A percentile compares a stretch with the other conserved stretches of the same genome.
Conservation (phyloP, 2,113 vertebrate species). For the Malurus elegans region DNA sequence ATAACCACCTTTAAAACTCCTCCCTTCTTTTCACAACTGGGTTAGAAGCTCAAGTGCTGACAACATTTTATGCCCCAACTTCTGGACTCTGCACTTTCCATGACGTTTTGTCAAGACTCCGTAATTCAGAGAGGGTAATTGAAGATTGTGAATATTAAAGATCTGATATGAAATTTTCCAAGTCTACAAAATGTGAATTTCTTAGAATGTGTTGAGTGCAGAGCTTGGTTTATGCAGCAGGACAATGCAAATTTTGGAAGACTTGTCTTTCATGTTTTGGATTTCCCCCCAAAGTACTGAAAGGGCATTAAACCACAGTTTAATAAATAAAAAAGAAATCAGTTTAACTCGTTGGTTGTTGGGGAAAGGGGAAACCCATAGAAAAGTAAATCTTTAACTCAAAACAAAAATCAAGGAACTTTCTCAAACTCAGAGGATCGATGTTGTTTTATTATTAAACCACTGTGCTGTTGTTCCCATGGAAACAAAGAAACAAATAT, state of each 20-base stretch:
- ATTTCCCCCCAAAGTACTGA: neutral
- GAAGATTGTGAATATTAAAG: neutral
- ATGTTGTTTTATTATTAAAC: slow-evolving; percentile 77
- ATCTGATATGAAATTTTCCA: neutral
- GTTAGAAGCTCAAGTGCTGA: neutral
- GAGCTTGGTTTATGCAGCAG: neutral
- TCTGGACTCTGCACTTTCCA: neutral
- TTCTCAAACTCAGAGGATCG: slow-evolving; percentile 48
- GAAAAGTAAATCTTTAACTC: slow-evolving; percentile 34
- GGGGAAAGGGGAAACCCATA: neutral
- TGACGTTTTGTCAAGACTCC: neutral
- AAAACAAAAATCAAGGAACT: slow-evolving; percentile 32
- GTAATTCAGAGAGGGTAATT: neutral
- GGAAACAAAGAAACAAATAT: slow-evolving; percentile 91
- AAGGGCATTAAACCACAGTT: neutral
- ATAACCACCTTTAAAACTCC: neutral
- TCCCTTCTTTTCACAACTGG: neutral
- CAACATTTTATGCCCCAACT: neutral
- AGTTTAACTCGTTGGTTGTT: neutral
- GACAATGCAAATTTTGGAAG: neutral
- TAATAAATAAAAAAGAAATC: neutral
- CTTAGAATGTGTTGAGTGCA: neutral
- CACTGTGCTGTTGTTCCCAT: slow-evolving; percentile 77
- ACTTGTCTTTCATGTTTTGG: neutral
- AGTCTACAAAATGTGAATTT: neutral